Evolutionary conservation across 2,888 invertebrate genomes (phyloP).

Genomic region (Acheta domesticus): DNA sequence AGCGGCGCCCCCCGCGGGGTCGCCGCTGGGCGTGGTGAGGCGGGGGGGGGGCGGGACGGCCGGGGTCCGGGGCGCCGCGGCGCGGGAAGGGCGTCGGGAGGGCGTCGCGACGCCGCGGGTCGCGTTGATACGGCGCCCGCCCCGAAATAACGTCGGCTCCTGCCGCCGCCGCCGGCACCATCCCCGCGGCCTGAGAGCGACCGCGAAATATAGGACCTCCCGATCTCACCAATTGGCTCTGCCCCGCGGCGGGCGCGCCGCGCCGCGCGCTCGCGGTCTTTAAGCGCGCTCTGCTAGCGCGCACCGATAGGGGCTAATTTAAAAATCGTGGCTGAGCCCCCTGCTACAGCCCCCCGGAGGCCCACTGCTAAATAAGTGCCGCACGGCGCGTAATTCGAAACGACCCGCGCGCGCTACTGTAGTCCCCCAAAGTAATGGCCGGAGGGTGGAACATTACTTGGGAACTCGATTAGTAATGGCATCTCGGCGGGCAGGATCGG

Average conservation of each 20-base stretch:
- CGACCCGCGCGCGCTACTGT: neutral
- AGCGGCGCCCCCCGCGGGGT: neutral
- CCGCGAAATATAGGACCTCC: neutral
- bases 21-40: neutral
- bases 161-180: too few species aligned
- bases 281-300: neutral
- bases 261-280: neutral
- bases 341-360: neutral
- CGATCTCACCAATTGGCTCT: slow-evolving; percentile 1
- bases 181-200: neutral
- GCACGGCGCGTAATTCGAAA: neutral
- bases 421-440: too few species aligned
- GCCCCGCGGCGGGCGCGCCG: neutral
- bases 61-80: neutral
- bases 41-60: neutral
- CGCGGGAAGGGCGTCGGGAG: neutral
- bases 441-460: too few species aligned
- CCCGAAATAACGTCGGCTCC: neutral
- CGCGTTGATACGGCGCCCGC: neutral
- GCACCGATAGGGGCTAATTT: neutral
- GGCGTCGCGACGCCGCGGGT: neutral
- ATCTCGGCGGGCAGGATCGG: too few species aligned
- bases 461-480: too few species aligned
- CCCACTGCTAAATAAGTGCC: neutral
- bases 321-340: neutral